phyloP scores from a whole-genome alignment of 2,888 invertebrate genomes.

The Formica aserva region DNA sequence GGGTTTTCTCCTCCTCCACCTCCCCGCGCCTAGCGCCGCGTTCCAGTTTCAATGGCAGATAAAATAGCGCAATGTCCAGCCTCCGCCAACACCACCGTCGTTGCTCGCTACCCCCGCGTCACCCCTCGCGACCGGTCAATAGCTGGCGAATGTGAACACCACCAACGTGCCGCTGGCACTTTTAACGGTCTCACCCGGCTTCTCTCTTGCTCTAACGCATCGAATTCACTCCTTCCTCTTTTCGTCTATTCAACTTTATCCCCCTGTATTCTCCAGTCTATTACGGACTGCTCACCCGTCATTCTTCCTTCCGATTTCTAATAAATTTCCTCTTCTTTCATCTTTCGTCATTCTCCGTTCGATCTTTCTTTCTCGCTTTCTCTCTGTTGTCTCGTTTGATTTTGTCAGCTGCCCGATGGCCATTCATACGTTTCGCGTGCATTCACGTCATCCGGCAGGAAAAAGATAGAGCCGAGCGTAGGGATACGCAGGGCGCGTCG shows the following conservation, averaged over 20 bases:
- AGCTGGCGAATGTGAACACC: slow-evolving; percentile 70
- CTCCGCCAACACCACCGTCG: slow-evolving; percentile 61
- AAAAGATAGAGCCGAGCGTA: slow-evolving; percentile 23
- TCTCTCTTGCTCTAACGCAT: slow-evolving; percentile 24
- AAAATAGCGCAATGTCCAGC: slow-evolving; percentile 73
- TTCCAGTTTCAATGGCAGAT: slow-evolving; percentile 77
- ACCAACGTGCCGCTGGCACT: slow-evolving; percentile 70
- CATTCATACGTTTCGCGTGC: slow-evolving; percentile 14
- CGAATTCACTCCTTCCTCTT: not conserved
- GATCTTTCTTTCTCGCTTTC: not conserved
- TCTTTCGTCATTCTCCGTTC: slow-evolving; percentile 36
- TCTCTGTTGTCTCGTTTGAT: slow-evolving; percentile 34
- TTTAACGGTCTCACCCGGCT: slow-evolving; percentile 71
- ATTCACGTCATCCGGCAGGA: slow-evolving; percentile 7
- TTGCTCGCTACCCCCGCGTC: slow-evolving; percentile 44
- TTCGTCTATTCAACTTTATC: not conserved
- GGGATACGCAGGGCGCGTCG: slow-evolving; percentile 26
- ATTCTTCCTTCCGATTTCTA: slow-evolving; percentile 36
- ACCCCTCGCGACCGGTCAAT: slow-evolving; percentile 71
- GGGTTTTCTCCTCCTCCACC: slow-evolving; percentile 30
- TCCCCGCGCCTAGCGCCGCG: slow-evolving; percentile 22
- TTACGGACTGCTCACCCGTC: slow-evolving; percentile 25
- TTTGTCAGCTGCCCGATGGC: slow-evolving; percentile 28
- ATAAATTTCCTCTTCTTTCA: slow-evolving; percentile 40
- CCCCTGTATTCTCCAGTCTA: slow-evolving; percentile 10